phyloP scores from a whole-genome alignment of 2,888 invertebrate species.

The Adineta ricciae region DNA sequence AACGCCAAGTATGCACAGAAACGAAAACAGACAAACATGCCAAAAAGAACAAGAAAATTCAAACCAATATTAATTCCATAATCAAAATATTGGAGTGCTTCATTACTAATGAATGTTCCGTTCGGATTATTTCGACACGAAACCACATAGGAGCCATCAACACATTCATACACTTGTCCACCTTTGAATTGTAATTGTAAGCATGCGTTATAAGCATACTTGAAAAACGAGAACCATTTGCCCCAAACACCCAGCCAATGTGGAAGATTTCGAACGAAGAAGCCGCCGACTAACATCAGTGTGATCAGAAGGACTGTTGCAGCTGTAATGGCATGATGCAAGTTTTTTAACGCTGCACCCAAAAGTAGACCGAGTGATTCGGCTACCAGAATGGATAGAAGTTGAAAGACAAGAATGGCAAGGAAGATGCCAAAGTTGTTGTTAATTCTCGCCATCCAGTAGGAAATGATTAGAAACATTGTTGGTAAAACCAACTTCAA shows the following conservation, averaged over 20 bases:
- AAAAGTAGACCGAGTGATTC: not conserved
- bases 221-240: not conserved
- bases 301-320: not conserved
- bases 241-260: not conserved
- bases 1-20: not conserved
- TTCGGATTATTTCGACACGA: not conserved
- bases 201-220: not conserved
- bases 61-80: not conserved
- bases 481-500: slow-evolving; percentile 65
- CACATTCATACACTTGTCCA: not conserved
- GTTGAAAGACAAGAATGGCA: not conserved
- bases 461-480: slow-evolving; percentile 65
- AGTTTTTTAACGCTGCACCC: not conserved
- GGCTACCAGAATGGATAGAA: not conserved
- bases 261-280: not conserved
- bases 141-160: not conserved
- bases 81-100: not conserved
- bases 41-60: not conserved
- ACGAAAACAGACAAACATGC: not conserved
- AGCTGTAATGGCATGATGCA: not conserved
- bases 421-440: not conserved
- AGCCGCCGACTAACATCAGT: not conserved
- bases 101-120: not conserved
- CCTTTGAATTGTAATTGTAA: not conserved
- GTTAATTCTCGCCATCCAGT: slow-evolving; percentile 59